These are phyloP conservation scores for Pongo pygmaeus DNA, from an alignment of 2,113 vertebrate genomes.

Conservation along the genomic window DNA sequence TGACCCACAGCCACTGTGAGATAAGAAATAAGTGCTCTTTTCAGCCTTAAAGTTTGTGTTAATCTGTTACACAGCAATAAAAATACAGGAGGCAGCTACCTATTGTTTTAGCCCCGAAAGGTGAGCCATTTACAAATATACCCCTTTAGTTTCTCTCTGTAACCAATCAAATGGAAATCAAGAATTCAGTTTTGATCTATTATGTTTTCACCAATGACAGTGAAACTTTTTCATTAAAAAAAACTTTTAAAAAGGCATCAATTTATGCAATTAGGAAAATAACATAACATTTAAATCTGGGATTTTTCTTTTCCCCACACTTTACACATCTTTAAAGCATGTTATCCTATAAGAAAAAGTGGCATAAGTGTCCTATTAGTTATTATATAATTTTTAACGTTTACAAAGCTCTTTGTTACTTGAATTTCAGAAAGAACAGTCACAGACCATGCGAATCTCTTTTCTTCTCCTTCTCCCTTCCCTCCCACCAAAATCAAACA, in stretches of 20 bases:
- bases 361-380: background rate
- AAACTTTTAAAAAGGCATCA: background rate
- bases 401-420: background rate
- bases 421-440: background rate
- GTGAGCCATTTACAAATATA: background rate
- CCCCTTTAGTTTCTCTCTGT: background rate
- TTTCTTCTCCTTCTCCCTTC: background rate
- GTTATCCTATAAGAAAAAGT: background rate
- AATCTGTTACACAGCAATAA: background rate
- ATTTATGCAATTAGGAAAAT: background rate
- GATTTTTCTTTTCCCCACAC: background rate
- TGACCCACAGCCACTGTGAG: background rate
- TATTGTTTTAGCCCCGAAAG: background rate
- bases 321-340: background rate
- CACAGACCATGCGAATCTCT: background rate
- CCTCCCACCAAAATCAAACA: background rate
- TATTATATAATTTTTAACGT: background rate
- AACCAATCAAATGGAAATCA: background rate
- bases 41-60: background rate
- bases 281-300: background rate
- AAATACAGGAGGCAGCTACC: background rate
- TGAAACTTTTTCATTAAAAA: background rate
- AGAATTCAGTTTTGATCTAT: background rate
- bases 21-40: background rate
- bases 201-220: background rate